Evolutionary conservation across 2,888 invertebrate species (phyloP), one percentile per base, ranked within the genome.

Genomic region (Acronicta aceris): DNA sequence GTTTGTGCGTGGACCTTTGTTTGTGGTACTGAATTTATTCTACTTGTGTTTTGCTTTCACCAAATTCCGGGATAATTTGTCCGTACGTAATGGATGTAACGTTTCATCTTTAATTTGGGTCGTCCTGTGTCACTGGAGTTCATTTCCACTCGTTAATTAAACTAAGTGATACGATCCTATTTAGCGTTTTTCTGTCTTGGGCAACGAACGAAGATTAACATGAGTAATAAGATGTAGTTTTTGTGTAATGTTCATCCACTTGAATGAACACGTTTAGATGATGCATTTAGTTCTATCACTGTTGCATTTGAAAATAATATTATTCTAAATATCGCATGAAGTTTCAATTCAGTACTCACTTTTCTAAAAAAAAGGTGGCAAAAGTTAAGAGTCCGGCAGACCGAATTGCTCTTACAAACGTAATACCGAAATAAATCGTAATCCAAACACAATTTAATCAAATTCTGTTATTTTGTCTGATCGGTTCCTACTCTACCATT

Each of bases 61-160:
- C 81, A 69, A 88, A 88, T 83, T 85, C 83, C 78, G 82, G 83
- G 82, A 88, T 88, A 90, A 90, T 91, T 91, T 88, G 89, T 88
- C 83, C 74, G 79, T 74, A 79, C 78, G 84, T 87, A 90, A 90
- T 89, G 84, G 81, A 81, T 84, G 86, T 82, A 79, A 79, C 85
- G 87, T 89, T 92, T 89, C 90, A 90, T 91, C 89, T 91, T 91
- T 90, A 89, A 92, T 92, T 89, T 82, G 87, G 89, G 86, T 85
- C 86, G 82, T 79, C 84, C 85, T 80, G 79, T 82, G 83, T 85
- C 84, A 83, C 78, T 77, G 78, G 82, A 82, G 84, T 86, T 86
- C 82, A 83, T 86, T 86, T 85, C 79, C 74, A 76, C 79, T 81
- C 83, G 83, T 85, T 88, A 82, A 89, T 89, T 89, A 85, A 79